These are phyloP conservation scores for Campoletis sonorensis DNA, from an alignment of 1,140 invertebrate species.

Conservation along the genomic window DNA sequence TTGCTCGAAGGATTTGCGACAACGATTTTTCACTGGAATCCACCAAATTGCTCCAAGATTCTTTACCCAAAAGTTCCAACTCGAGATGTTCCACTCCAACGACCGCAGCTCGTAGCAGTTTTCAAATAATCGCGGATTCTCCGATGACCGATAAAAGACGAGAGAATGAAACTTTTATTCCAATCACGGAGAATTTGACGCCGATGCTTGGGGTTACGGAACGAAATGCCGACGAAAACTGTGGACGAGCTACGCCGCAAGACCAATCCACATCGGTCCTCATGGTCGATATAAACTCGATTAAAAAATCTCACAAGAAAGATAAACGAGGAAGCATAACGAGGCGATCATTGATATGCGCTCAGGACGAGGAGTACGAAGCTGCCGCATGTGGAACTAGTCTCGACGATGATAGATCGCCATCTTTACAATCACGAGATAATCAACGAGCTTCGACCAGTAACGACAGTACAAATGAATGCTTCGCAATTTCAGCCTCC, in stretches of 20 bases:
- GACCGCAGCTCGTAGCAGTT: neutral
- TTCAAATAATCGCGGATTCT: slow-evolving; percentile 40
- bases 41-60: neutral
- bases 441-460: slow-evolving; percentile 60
- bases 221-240: slow-evolving; percentile 42
- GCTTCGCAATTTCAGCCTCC: neutral
- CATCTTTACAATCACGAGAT: slow-evolving; percentile 28
- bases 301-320: slow-evolving; percentile 71
- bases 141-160: slow-evolving; percentile 47
- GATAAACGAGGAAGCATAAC: slow-evolving; percentile 59
- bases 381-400: neutral
- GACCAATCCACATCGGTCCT: slow-evolving; percentile 60
- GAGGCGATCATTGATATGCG: slow-evolving; percentile 23
- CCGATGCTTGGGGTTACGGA: slow-evolving; percentile 5
- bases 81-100: slow-evolving; percentile 52
- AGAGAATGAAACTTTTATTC: neutral
- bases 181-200: neutral
- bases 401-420: neutral
- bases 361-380: slow-evolving; percentile 21
- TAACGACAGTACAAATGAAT: slow-evolving; percentile 17
- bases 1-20: slow-evolving; percentile 13
- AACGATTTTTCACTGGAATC: neutral
- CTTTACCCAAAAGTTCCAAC: neutral
- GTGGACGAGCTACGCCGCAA: slow-evolving; percentile 59
- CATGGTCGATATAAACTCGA: slow-evolving; percentile 63